Evolutionary conservation across 2,888 invertebrate species (phyloP).

Genomic region (Rutpela maculata): DNA sequence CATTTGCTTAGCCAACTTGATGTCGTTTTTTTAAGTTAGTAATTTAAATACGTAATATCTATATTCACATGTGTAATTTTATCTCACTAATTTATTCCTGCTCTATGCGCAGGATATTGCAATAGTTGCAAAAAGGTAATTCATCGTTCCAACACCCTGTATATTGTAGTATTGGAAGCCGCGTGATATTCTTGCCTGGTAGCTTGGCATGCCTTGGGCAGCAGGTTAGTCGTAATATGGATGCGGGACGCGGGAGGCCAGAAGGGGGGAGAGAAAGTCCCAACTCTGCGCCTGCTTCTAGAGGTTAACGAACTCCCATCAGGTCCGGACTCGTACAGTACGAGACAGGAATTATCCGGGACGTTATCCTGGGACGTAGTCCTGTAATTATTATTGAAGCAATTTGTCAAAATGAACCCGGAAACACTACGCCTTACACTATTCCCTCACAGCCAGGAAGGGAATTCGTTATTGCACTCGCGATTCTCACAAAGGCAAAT

Average conservation of each 20-base stretch:
- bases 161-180: constrained; percentile 23
- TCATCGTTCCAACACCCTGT: neutral
- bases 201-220: constrained; percentile 47
- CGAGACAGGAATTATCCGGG: constrained; percentile 1
- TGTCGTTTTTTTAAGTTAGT: too few species aligned
- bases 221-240: constrained; percentile 48
- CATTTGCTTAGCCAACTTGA: too few species aligned
- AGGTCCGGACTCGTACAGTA: constrained; percentile 38
- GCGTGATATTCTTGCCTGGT: constrained; percentile 37
- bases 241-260: constrained; percentile 48
- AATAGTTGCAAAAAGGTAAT: neutral
- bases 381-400: constrained; percentile 40
- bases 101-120: too few species aligned
- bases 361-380: constrained; percentile 4
- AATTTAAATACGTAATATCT: too few species aligned
- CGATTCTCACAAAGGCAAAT: neutral
- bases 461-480: neutral
- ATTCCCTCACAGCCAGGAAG: constrained; percentile 3
- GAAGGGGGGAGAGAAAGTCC: constrained; percentile 57
- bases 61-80: too few species aligned
- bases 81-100: too few species aligned
- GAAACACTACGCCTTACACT: constrained; percentile 43
- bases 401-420: constrained; percentile 35
- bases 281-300: constrained; percentile 54
- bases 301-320: constrained; percentile 53